Evolutionary conservation across 1,140 invertebrate genomes (phyloP).

Genomic region (Aphelenchoides avenae): DNA sequence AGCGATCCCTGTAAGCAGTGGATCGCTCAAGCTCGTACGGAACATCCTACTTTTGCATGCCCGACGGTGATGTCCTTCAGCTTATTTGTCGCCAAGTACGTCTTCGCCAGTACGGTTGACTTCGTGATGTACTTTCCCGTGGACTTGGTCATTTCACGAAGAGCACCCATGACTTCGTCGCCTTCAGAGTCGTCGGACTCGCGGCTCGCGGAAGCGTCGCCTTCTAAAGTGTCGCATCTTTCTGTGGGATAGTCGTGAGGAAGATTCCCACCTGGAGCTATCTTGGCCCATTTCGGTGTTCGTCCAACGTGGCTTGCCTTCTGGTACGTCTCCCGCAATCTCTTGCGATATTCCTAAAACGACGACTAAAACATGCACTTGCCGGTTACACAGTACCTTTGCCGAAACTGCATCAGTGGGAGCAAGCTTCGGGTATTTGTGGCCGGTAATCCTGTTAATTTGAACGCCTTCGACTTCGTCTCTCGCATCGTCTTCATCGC

Average conservation of each 20-base stretch:
- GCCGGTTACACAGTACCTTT: background rate
- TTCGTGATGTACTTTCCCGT: slow-evolving; percentile 10
- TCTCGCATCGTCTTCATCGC: slow-evolving; percentile 11
- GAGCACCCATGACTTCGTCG: slow-evolving; percentile 16
- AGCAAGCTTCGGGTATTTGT: too few relatives aligned
- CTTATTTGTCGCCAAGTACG: slow-evolving; percentile 17
- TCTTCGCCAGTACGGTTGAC: slow-evolving; percentile 16
- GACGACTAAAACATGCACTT: background rate
- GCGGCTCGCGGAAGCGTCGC: too few relatives aligned
- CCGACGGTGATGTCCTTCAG: slow-evolving; percentile 32
- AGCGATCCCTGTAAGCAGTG: slow-evolving; percentile 23
- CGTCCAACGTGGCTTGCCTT: slow-evolving; percentile 1
- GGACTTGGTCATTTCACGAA: slow-evolving; percentile 23
- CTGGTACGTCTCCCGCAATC: slow-evolving; percentile 4
- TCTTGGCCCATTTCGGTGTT: slow-evolving; percentile 18
- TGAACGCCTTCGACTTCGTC: background rate
- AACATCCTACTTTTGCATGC: slow-evolving; percentile 21
- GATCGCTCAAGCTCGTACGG: background rate
- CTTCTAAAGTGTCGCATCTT: background rate
- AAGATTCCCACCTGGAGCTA: background rate
- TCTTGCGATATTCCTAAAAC: slow-evolving; percentile 6
- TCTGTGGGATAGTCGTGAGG: slow-evolving; percentile 3
- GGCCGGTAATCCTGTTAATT: slow-evolving; percentile 16
- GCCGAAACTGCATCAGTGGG: too few relatives aligned
- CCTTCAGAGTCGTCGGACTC: slow-evolving; percentile 31